phyloP scores from a whole-genome alignment of 2,888 invertebrate species.

The Macaria notata region DNA sequence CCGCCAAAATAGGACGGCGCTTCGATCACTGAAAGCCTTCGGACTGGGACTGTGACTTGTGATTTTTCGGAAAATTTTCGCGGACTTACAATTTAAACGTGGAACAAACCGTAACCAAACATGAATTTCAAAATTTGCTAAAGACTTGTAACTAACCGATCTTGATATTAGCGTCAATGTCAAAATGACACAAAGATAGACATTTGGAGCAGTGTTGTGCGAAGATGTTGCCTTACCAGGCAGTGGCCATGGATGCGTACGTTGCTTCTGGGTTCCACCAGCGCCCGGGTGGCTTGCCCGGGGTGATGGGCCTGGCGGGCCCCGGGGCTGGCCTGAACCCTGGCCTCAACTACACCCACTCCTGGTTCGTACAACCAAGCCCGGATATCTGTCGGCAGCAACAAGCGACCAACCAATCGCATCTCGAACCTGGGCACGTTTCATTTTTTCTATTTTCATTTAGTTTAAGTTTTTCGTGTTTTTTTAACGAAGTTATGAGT shows the following conservation, averaged over 20 bases:
- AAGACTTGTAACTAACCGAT: slow-evolving; percentile 42
- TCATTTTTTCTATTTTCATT: slow-evolving; percentile 79
- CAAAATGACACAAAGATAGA: slow-evolving; percentile 41
- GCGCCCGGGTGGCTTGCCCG: slow-evolving; percentile 77
- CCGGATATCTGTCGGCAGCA: slow-evolving; percentile 96
- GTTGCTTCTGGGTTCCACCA: slow-evolving; percentile 81
- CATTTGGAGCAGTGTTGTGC: slow-evolving; percentile 31
- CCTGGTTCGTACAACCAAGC: slow-evolving; percentile 95
- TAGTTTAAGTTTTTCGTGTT: slow-evolving; percentile 57
- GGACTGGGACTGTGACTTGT: slow-evolving; percentile 24
- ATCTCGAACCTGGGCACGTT: slow-evolving; percentile 97
- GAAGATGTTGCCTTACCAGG: slow-evolving; percentile 93
- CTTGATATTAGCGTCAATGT: slow-evolving; percentile 34
- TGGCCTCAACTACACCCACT: slow-evolving; percentile 90
- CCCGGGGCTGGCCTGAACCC: slow-evolving; percentile 76
- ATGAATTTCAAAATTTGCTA: slow-evolving; percentile 7
- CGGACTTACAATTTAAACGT: too few species aligned
- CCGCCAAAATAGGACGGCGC: slow-evolving; percentile 67
- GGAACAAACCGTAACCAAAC: too few species aligned
- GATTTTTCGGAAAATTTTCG: slow-evolving; percentile 8
- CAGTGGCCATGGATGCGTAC: slow-evolving; percentile 92
- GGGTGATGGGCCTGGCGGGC: slow-evolving; percentile 82
- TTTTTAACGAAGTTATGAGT: slow-evolving; percentile 38
- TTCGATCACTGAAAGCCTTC: slow-evolving; percentile 69
- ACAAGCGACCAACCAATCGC: slow-evolving; percentile 87